Conservation (phyloP, 2,888 invertebrate genomes). For the Pharmacophagus antenor region DNA sequence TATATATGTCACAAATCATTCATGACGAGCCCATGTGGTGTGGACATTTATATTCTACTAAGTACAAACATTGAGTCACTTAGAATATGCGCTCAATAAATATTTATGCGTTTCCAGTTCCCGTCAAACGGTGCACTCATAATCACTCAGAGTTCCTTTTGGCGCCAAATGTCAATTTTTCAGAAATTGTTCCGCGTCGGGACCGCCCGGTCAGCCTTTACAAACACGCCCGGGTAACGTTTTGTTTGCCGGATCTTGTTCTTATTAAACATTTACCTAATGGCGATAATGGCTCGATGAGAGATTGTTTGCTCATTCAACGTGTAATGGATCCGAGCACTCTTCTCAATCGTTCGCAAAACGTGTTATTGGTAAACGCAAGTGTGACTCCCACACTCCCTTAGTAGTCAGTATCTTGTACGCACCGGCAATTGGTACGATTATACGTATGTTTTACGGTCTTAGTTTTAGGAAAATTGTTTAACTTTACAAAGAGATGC, state of each 20-base stretch:
- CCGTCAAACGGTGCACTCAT: conserved; percentile 58
- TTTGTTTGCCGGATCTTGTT: conserved; percentile 39
- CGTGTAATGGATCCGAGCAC: conserved; percentile 69
- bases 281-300: conserved; percentile 51
- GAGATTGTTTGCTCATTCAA: conserved; percentile 60
- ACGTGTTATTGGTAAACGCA: conserved; percentile 72
- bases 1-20: conserved; percentile 16
- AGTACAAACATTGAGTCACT: conserved; percentile 44
- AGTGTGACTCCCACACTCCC: conserved; percentile 62
- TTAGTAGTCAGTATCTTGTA: conserved; percentile 24
- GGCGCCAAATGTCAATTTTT: conserved; percentile 73
- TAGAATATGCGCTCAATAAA: conserved; percentile 57
- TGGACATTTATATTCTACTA: conserved; percentile 21
- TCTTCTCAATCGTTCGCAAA: conserved; percentile 69
- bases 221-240: conserved; percentile 42
- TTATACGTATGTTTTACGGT: background rate
- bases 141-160: conserved; percentile 59
- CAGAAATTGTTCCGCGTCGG: conserved; percentile 61
- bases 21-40: conserved; percentile 4
- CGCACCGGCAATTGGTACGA: conserved; percentile 2
- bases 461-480: background rate
- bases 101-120: conserved; percentile 58
- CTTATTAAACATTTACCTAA: conserved; percentile 45
- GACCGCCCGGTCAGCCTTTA: conserved; percentile 47
- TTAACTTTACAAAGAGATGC: background rate